phyloP scores from a whole-genome alignment of 2,888 invertebrate genomes.

The Ormia ochracea region DNA sequence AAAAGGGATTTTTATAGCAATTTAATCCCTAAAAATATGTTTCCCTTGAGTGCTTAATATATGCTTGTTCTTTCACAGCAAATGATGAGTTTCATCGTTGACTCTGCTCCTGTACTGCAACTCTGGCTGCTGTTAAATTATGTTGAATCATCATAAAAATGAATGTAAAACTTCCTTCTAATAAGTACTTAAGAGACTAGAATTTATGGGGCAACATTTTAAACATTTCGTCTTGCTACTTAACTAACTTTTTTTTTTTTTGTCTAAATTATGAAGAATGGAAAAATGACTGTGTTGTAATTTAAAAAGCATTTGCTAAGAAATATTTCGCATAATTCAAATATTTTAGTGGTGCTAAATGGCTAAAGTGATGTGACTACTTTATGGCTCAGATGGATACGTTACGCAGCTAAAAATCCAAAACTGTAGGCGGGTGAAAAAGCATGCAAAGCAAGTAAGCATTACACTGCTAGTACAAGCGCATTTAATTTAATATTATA shows the following conservation, averaged over 20 bases:
- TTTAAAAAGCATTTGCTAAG: background rate
- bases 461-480: no score
- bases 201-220: conserved; percentile 10
- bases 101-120: background rate
- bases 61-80: background rate
- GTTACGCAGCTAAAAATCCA: no score
- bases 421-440: no score
- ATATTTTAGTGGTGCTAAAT: background rate
- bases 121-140: conserved; percentile 14
- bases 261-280: background rate
- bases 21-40: conserved; percentile 55
- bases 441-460: no score
- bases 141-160: conserved; percentile 29
- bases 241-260: background rate
- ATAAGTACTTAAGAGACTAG: conserved; percentile 17
- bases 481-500: no score
- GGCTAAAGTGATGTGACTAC: background rate
- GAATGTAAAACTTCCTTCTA: conserved; percentile 24
- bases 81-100: conserved; percentile 6
- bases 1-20: conserved; percentile 54
- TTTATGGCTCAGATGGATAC: background rate
- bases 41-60: conserved; percentile 13
- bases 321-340: background rate
- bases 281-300: background rate
- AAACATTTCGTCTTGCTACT: background rate